Evolutionary conservation across 2,888 invertebrate species (phyloP), one percentile per base, ranked within the genome.

Genomic region (Esperia sulphurella): DNA sequence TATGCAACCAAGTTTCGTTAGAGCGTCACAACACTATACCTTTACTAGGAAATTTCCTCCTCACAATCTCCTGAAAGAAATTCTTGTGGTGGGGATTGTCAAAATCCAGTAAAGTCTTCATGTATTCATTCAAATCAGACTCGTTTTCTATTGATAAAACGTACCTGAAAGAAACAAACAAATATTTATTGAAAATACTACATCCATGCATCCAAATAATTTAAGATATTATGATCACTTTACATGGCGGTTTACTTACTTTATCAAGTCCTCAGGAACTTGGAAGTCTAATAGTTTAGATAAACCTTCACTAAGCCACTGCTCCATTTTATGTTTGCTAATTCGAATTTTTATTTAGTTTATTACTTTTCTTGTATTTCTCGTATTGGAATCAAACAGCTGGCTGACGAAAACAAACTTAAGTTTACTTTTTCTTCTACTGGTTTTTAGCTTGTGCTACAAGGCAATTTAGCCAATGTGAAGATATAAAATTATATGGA

Each of bases 51-150:
- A 91, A 91, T 42, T 90, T 81, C 57, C 83, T 86, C 49, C 91
- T 90, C 12, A 89, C 79, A 14, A 95, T 79, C 13, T 94, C 93
- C 6, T 83, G 64, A 42, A 94, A 88, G 68, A 96, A 95, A 43
- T 90, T 83, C 50, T 91, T 90, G 68, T 96, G 95, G 49, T 92
- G 91, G 4, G 91, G 81, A 60, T 93, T 92, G 45, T 91, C 91
- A 53, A 91, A 91, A 75, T 95, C 93, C 0, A 97, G 71, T 42
- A 97, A 83, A 43, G 94, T 94, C 61, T 91, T 91, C 79, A 96
- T 93, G 65, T 96, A 96, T 51, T 95, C 94, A 60, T 95, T 94
- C 43, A 96, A 87, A 64, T 95, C 96, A 50, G 89, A 84, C 48
- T 92, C 92, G 65, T 92, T 92, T 63, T 94, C 91, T 59, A 97